Percentiles rank a stretch among this genome's conserved stretches.
Conservation (phyloP, 2,797 vertebrate genomes). For the Menidia menidia region DNA sequence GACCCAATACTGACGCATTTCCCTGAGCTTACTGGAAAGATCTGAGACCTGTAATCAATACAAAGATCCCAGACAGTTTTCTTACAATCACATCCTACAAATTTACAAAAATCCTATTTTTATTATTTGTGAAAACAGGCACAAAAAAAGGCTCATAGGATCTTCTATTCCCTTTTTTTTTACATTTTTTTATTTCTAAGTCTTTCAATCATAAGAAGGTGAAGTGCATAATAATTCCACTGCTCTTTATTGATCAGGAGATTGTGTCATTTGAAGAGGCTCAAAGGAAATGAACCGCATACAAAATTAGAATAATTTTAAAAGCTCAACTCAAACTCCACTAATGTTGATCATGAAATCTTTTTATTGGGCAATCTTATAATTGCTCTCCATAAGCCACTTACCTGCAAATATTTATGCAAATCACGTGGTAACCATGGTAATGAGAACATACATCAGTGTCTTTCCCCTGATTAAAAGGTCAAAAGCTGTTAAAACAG, state of each 20-base stretch:
- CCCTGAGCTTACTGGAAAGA: constrained; percentile 89
- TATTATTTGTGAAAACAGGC: too few relatives aligned
- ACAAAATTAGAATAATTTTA: neutral
- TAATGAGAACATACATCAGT: neutral
- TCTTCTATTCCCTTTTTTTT: too few relatives aligned
- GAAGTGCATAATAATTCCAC: too few relatives aligned
- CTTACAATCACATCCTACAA: neutral
- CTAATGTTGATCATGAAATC: neutral
- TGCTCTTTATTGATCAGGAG: too few relatives aligned
- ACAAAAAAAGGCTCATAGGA: too few relatives aligned
- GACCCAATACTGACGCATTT: constrained; percentile 90
- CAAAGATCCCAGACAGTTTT: neutral
- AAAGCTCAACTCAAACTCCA: neutral
- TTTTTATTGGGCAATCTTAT: neutral
- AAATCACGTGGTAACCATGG: constrained; percentile 8
- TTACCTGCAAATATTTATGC: constrained; percentile 1
- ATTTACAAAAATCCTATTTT: neutral
- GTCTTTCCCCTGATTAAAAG: constrained; percentile 11
- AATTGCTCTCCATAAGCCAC: neutral
- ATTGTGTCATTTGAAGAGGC: too few relatives aligned
- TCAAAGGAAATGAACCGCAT: neutral
- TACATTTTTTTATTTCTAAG: too few relatives aligned
- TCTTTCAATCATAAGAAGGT: too few relatives aligned
- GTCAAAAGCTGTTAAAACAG: neutral
- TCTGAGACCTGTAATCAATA: constrained; percentile 85